Base-by-base conservation (phyloP, 2,888 invertebrate genomes). In the Metallyticus violacea region DNA sequence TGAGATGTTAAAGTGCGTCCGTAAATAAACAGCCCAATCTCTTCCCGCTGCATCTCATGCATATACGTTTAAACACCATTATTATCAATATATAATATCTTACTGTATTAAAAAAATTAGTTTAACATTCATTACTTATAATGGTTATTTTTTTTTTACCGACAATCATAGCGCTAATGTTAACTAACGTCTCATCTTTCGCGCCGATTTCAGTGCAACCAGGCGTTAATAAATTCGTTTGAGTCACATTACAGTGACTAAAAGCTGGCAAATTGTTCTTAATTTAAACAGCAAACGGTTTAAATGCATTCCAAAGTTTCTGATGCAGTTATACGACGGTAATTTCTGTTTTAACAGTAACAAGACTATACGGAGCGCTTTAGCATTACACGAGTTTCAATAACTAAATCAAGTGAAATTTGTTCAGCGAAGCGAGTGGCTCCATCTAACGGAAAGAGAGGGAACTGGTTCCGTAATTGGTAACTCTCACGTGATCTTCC, bases 391-490 rank as follows among this genome's bases (percentile, higher is more conserved):
- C 15, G 15, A 82, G 76, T 82, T 82, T 82, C 82, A 82, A 82
- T 82, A 82, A 82, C 82, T 82, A 76, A 82, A 82, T 82, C 76
- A 82, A 82, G 82, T 26, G 76, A 82, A 82, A 82, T 82, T 82
- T 82, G 82, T 27, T 76, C 76, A 82, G 40, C 27, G 81, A 26
- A 81, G 81, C 62, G 82, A 62, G 76, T 26, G n/a, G 27, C 82
- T 76, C 40, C 82, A 82, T 82, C 82, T 76, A 76, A 26, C 76
- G 82, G 82, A 27, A 82, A 26, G 30, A 81, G 81, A 40, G 81
- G 81, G 25, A 81, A 40, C 81, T 81, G 30, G 26, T 25, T 82
- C 30, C 25, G n/a, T 82, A 82, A 82, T 82, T 82, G 76, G 82
- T 82, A 62, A 26, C 76, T 27, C 9, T 76, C 82, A 62, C 82